Evolutionary conservation across 2,797 vertebrate genomes (phyloP), one percentile per base, ranked within the genome.

Genomic region (Acanthiza pusilla): DNA sequence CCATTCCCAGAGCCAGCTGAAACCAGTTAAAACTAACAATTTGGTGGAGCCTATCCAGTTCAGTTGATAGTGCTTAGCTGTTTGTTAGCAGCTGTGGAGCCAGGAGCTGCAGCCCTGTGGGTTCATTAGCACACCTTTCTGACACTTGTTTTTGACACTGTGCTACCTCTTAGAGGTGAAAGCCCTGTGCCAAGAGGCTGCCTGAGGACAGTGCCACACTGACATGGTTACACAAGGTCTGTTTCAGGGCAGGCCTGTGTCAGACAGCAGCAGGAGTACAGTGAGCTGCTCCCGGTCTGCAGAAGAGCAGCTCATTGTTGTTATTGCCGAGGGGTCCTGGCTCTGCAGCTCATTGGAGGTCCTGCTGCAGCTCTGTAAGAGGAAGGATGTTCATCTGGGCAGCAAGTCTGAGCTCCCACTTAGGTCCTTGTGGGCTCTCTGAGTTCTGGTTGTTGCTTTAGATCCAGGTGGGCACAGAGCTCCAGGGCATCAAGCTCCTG

Each of bases 141-240:
- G 16, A n/a, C 15, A 9, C n/a, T 32, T 55, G 11, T 1, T 63
- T 89, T 62, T 84, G 61, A 11, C 40, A 7, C 42, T 36, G 9
- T 70, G 4, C 57, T 66, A 1, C 38, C 18, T 75, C n/a, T 42
- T 42, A 7, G 34, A 42, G 73, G 50, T 71, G 30, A 48, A 48
- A 70, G 30, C 42, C 16, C 34, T 34, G 29, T 54, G 34, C 29
- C 53, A n/a, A 15, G 74, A 50, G 62, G 30, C 58, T 82, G 60
- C 53, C 45, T 67, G 50, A 55, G 66, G 62, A n/a, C 62, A 29
- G 27, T 42, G 77, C 57, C 45, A 36, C 21, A 0, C 45, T 87
- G 32, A 3, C 2, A 0, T 19, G 25, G 22, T 40, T 53, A 21
- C 16, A 3, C 1, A 8, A n/a, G 50, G 43, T 21, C 32, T 67